These are phyloP conservation scores for Coecobrya sp. DNA, from an alignment of 2,888 invertebrate species.

Conservation along the genomic window DNA sequence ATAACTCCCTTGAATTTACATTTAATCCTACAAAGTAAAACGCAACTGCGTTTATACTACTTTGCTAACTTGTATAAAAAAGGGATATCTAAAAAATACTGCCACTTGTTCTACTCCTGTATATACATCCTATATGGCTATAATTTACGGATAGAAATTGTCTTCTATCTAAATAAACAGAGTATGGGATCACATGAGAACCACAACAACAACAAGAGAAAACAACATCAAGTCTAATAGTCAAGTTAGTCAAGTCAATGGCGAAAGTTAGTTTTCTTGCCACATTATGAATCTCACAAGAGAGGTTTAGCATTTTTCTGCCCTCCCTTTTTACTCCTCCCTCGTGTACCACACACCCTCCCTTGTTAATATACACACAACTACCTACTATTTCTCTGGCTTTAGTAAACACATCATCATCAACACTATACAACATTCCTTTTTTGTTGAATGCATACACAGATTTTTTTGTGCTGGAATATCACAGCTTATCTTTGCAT, in stretches of 20 bases:
- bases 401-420: conserved; percentile 4
- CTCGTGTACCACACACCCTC: conserved; percentile 67
- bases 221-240: conserved; percentile 55
- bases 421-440: background rate
- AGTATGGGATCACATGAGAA: background rate
- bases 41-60: too few species aligned
- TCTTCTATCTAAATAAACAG: too few species aligned
- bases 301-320: conserved; percentile 46
- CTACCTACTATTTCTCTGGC: background rate
- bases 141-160: background rate
- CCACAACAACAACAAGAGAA: conserved; percentile 6
- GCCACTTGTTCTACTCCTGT: too few species aligned
- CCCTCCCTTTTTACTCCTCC: conserved; percentile 68
- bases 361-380: conserved; percentile 55
- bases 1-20: too few species aligned
- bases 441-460: background rate
- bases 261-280: conserved; percentile 66
- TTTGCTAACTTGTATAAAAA: too few species aligned
- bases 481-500: background rate
- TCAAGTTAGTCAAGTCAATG: conserved; percentile 64
- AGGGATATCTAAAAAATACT: too few species aligned
- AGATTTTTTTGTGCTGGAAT: background rate
- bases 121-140: background rate
- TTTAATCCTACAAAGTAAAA: too few species aligned
- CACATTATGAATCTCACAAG: conserved; percentile 64